Evolutionary conservation across 1,140 invertebrate genomes (phyloP).

Genomic region (Scaptomyza hsui): DNA sequence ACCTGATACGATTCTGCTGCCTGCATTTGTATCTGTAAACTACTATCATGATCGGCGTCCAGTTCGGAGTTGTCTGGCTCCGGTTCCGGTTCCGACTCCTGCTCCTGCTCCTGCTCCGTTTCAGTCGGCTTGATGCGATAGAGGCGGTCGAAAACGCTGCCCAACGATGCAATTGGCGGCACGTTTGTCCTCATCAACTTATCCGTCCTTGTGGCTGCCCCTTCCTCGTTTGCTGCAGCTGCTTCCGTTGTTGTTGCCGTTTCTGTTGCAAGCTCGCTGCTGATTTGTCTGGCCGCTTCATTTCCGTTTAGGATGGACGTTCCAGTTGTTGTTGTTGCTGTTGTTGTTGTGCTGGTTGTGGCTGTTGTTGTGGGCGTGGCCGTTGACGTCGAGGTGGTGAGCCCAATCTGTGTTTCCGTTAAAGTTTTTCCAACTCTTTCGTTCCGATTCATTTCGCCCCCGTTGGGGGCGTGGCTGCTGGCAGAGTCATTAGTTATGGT

Average conservation of each 20-base stretch:
- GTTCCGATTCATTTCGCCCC: conserved; percentile 37
- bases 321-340: conserved; percentile 33
- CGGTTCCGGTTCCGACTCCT: conserved; percentile 17
- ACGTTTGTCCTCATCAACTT: conserved; percentile 56
- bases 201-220: conserved; percentile 1
- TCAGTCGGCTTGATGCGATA: conserved; percentile 63
- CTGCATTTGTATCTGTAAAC: conserved; percentile 70
- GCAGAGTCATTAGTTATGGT: conserved; percentile 62
- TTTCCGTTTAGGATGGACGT: conserved; percentile 13
- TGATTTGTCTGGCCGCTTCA: conserved; percentile 25
- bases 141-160: conserved; percentile 56
- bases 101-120: background rate
- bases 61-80: background rate
- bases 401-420: conserved; percentile 38
- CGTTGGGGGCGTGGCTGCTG: conserved; percentile 40
- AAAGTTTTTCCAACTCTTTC: conserved; percentile 36
- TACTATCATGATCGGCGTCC: background rate
- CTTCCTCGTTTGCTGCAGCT: conserved; percentile 9
- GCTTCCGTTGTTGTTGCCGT: conserved; percentile 1
- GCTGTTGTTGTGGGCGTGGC: conserved; percentile 74
- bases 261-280: conserved; percentile 8
- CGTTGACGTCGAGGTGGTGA: conserved; percentile 57
- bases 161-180: conserved; percentile 29
- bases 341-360: conserved; percentile 66
- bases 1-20: conserved; percentile 71